Conservation (phyloP, 2,113 vertebrate species). For the Crotalus horridus region DNA sequence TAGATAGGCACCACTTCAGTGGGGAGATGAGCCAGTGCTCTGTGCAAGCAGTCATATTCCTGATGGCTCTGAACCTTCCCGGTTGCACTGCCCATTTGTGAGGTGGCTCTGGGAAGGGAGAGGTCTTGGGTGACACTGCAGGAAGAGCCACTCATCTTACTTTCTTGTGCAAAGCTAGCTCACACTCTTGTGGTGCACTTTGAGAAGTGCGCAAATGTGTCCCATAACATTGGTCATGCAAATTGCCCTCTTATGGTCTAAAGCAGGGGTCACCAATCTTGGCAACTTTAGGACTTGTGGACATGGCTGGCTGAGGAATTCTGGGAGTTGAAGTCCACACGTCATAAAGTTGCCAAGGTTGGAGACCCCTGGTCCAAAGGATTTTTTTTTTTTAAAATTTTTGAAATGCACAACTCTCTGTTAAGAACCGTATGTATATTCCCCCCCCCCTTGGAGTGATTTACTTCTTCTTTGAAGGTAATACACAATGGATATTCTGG, state of each 20-base stretch:
- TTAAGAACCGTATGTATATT: background rate
- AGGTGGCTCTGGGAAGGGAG: too few relatives aligned
- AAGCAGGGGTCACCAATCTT: background rate
- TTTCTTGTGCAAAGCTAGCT: background rate
- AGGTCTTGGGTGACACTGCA: too few relatives aligned
- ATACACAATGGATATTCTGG: background rate
- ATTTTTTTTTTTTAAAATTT: background rate
- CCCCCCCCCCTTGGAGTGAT: too few relatives aligned
- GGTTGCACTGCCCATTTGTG: too few relatives aligned
- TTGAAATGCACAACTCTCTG: background rate
- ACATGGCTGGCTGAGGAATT: too few relatives aligned
- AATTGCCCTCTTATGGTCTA: background rate
- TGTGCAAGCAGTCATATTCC: too few relatives aligned
- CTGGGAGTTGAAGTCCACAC: too few relatives aligned
- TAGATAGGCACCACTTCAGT: background rate
- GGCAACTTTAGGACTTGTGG: too few relatives aligned
- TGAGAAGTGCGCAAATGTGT: background rate
- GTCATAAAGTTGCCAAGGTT: too few relatives aligned
- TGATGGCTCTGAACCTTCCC: too few relatives aligned
- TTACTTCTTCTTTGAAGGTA: background rate
- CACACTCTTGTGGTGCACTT: background rate
- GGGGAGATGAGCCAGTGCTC: background rate
- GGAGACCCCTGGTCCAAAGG: too few relatives aligned
- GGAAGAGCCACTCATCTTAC: too few relatives aligned
- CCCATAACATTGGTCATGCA: background rate